Conservation (phyloP, 2,888 invertebrate species). For the Zygothrica quintamaculata region DNA sequence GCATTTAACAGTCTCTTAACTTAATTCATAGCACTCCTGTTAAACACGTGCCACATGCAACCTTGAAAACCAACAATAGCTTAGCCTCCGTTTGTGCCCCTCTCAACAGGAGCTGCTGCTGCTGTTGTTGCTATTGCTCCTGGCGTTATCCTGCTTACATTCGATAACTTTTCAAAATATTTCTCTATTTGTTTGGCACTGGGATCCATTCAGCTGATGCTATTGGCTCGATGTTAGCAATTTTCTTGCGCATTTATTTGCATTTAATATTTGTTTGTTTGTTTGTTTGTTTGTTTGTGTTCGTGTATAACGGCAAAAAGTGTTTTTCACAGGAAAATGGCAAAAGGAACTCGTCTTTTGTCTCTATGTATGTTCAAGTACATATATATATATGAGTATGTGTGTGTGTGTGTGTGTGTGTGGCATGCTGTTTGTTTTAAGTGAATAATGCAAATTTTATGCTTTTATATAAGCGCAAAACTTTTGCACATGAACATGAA, state of each 20-base stretch:
- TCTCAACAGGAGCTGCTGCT: conserved; percentile 1
- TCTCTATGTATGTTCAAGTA: conserved; percentile 3
- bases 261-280: conserved; percentile 77
- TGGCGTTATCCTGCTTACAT: conserved; percentile 32
- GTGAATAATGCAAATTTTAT: conserved; percentile 80
- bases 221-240: conserved; percentile 55
- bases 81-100: not conserved
- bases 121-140: not conserved
- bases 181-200: conserved; percentile 43
- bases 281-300: conserved; percentile 72
- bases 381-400: conserved; percentile 22
- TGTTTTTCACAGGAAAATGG: conserved; percentile 62
- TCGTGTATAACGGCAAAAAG: conserved; percentile 59
- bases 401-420: conserved; percentile 20
- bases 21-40: not conserved
- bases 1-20: not conserved
- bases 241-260: conserved; percentile 75
- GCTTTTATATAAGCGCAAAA: conserved; percentile 76
- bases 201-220: conserved; percentile 40
- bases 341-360: conserved; percentile 46
- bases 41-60: conserved; percentile 12
- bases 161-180: conserved; percentile 58
- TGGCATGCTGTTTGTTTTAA: conserved; percentile 71
- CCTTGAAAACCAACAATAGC: conserved; percentile 6
- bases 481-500: conserved; percentile 78